Conservation (phyloP, 2,113 vertebrate genomes). For the Propithecus coquereli region DNA sequence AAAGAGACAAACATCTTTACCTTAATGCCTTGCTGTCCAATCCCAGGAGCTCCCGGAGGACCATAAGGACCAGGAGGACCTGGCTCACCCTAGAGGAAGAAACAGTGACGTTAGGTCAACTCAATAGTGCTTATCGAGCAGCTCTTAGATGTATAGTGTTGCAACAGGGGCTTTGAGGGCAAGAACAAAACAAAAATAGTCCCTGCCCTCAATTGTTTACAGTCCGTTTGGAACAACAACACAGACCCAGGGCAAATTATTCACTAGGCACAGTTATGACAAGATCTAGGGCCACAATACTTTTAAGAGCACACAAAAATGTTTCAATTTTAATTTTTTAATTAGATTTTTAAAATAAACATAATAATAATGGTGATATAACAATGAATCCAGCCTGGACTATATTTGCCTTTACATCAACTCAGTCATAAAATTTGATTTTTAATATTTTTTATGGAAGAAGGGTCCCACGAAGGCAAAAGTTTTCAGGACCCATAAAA, state of each 20-base stretch:
- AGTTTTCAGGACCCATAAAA: background rate
- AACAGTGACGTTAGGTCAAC: constrained; percentile 3
- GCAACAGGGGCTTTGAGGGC: background rate
- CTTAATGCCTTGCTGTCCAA: constrained; percentile 90
- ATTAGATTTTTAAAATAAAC: background rate
- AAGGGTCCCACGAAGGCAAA: background rate
- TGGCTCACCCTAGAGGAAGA: constrained; percentile 79
- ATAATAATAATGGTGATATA: background rate
- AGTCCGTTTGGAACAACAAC: background rate
- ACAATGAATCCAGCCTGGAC: background rate
- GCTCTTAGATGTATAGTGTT: background rate
- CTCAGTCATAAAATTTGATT: background rate
- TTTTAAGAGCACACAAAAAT: background rate
- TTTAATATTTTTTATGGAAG: background rate
- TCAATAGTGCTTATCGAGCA: background rate
- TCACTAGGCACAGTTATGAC: background rate
- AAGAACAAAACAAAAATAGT: background rate
- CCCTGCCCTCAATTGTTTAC: background rate
- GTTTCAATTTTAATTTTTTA: background rate
- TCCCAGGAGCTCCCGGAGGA: constrained; percentile 83
- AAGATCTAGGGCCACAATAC: background rate
- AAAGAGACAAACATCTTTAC: constrained; percentile 73
- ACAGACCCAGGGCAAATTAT: background rate
- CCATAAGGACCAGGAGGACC: constrained; percentile 86
- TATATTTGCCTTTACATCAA: background rate